phyloP scores from a whole-genome alignment of 2,797 vertebrate species.

The Stomatorhinus walkeri region DNA sequence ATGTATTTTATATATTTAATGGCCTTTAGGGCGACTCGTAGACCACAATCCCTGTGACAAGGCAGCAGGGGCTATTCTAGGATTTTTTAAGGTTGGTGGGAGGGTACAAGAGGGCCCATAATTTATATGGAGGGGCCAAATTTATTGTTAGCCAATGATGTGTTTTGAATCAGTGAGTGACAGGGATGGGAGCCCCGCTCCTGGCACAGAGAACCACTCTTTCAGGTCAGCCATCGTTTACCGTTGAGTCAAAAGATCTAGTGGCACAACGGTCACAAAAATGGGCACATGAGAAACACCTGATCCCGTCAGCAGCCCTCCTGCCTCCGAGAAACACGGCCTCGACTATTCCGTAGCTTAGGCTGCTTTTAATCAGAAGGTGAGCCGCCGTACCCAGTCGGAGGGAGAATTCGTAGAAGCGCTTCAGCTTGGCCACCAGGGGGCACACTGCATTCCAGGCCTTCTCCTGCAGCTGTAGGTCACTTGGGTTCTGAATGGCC shows the following conservation, averaged over 20 bases:
- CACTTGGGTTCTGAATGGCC: conserved; percentile 83
- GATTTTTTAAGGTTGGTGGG: not conserved
- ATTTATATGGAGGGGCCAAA: not conserved
- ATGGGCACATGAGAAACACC: not conserved
- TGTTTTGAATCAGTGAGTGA: not conserved
- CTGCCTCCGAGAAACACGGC: not conserved
- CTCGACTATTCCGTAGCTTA: not conserved
- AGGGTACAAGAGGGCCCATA: not conserved
- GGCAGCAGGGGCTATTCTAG: not conserved
- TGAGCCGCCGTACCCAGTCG: conserved; percentile 63
- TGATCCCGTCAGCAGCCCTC: not conserved
- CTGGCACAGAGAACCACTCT: not conserved
- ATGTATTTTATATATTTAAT: conserved; percentile 50
- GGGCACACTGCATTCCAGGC: conserved; percentile 86
- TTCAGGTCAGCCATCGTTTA: not conserved
- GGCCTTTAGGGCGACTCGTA: conserved; percentile 51
- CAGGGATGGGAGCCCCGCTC: not conserved
- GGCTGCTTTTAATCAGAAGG: not conserved
- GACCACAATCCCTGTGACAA: conserved; percentile 28
- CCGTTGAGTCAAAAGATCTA: not conserved
- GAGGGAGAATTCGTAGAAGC: conserved; percentile 85
- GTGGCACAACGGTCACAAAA: not conserved
- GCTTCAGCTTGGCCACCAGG: conserved; percentile 80
- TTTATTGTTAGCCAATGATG: not conserved
- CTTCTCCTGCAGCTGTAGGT: conserved; percentile 79